Conservation (phyloP, 2,113 vertebrate species). For the Dicentrarchus labrax region DNA sequence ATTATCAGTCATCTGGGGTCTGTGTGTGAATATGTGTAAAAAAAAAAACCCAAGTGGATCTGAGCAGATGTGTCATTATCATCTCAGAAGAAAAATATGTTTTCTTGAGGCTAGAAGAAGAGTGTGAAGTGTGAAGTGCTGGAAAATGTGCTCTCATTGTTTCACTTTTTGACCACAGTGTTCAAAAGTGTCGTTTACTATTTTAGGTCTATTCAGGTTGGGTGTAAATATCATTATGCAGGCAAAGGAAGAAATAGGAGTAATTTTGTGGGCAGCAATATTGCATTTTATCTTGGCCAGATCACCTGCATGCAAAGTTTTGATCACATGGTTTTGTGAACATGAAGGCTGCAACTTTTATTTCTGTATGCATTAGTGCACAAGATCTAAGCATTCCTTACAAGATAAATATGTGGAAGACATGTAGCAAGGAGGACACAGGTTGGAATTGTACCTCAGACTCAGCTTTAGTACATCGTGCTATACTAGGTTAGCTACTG, state of each 20-base stretch:
- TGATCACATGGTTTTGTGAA: not conserved
- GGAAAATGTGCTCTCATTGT: not conserved
- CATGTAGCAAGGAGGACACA: no score
- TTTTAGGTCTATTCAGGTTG: not conserved
- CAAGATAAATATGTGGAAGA: not conserved
- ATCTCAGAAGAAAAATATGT: not conserved
- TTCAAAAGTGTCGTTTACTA: not conserved
- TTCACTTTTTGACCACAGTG: not conserved
- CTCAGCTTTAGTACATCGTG: no score
- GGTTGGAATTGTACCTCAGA: no score
- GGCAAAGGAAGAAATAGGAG: no score
- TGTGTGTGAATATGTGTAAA: not conserved
- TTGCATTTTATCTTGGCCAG: not conserved
- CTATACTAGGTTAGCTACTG: no score
- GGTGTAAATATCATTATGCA: not conserved
- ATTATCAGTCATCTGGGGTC: not conserved
- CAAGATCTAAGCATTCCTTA: not conserved
- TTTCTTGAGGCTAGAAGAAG: not conserved
- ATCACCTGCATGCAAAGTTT: not conserved
- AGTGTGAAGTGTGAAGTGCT: not conserved
- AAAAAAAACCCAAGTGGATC: not conserved
- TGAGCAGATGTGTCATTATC: not conserved
- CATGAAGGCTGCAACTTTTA: not conserved
- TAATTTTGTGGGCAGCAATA: not conserved
- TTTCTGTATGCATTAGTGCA: constrained; percentile 1